Percentiles rank a stretch among this genome's conserved stretches.
Evolutionary conservation across 2,797 vertebrate species (phyloP).

Genomic region (Acipenser ruthenus): DNA sequence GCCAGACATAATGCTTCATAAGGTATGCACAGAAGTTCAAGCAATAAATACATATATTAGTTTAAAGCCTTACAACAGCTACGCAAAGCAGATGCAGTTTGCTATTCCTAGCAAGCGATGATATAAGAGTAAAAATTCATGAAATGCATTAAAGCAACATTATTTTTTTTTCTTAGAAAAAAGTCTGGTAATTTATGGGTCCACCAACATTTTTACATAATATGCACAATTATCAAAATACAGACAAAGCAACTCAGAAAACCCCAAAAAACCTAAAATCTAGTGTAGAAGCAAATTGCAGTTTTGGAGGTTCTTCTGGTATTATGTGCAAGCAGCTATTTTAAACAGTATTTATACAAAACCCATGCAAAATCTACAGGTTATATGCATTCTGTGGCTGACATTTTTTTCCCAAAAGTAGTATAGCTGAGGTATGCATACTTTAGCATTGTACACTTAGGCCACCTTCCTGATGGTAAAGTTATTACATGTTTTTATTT

Average conservation of each 20-base stretch:
- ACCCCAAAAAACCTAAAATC: conserved; percentile 99
- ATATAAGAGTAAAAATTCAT: conserved; percentile 99
- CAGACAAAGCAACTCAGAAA: conserved; percentile 99
- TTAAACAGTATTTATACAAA: conserved; percentile 99
- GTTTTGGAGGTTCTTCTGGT: conserved; percentile 99
- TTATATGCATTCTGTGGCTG: conserved; percentile 99
- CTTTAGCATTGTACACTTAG: conserved; percentile 90
- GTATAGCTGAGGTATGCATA: conserved; percentile 98
- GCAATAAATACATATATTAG: conserved; percentile 99
- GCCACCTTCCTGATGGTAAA: conserved; percentile 79
- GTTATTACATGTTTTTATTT: conserved; percentile 73
- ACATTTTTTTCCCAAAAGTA: conserved; percentile 91
- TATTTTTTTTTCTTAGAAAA: conserved; percentile 85
- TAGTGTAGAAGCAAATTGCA: conserved; percentile 99
- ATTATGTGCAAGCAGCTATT: conserved; percentile 99
- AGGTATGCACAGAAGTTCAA: conserved; percentile 99
- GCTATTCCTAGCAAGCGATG: conserved; percentile 99
- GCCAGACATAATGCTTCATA: conserved; percentile 99
- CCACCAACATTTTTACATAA: conserved; percentile 99
- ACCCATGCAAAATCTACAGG: conserved; percentile 99
- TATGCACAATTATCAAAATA: conserved; percentile 99
- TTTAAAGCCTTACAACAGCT: conserved; percentile 99
- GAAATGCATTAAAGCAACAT: conserved; percentile 99
- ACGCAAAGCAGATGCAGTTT: conserved; percentile 99
- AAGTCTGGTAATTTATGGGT: conserved; percentile 99